phyloP scores from a whole-genome alignment of 2,113 vertebrate species.

The Hippocampus zosterae region DNA sequence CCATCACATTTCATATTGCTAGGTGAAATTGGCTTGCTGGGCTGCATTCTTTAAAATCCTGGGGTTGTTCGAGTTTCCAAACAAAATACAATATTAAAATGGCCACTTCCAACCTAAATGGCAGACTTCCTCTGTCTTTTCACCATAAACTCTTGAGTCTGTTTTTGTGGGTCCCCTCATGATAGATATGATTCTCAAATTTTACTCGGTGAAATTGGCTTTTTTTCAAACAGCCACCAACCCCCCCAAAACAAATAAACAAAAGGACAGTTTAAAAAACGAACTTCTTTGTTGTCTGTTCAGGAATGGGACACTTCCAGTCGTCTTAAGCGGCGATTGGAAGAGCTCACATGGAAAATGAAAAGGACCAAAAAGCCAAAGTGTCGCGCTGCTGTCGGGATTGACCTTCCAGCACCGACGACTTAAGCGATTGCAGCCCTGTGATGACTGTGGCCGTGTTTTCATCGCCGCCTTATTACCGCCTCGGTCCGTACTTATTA shows the following conservation, averaged over 20 bases:
- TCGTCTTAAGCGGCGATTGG: neutral
- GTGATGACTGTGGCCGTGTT: conserved; percentile 52
- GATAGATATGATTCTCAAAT: neutral
- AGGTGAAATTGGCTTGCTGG: neutral
- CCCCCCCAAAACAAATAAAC: neutral
- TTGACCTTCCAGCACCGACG: conserved; percentile 12
- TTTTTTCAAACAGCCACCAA: no score
- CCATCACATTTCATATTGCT: neutral
- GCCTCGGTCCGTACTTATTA: conserved; percentile 62
- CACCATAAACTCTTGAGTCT: neutral
- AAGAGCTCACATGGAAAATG: conserved; percentile 19
- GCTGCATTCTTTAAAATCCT: neutral
- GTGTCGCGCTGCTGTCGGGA: neutral
- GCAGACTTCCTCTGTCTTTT: neutral
- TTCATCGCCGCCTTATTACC: conserved; percentile 61
- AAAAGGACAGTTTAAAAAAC: neutral
- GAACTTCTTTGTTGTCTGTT: neutral
- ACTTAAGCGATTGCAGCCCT: conserved; percentile 48
- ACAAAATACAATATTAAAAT: no score
- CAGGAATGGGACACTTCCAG: neutral
- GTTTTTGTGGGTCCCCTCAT: neutral
- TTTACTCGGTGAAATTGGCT: neutral
- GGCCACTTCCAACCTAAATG: neutral
- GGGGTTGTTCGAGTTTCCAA: no score
- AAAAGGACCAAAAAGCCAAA: conserved; percentile 18